These are phyloP conservation scores for Lacanobia wlatinum DNA, from an alignment of 2,888 invertebrate genomes.

Conservation along the genomic window DNA sequence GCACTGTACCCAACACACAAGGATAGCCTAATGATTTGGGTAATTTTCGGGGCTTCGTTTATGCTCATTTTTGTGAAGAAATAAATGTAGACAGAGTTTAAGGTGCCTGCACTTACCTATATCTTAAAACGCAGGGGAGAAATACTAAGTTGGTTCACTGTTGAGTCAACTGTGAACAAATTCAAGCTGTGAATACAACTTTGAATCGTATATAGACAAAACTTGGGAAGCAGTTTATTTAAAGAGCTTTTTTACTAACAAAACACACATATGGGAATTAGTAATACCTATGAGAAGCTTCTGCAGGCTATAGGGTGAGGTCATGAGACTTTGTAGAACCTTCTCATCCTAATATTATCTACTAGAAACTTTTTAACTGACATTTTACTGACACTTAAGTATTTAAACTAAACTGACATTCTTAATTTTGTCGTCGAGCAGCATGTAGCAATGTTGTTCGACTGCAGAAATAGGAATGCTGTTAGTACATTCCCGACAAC, in stretches of 20 bases:
- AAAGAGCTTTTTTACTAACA: background rate
- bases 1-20: too few species aligned
- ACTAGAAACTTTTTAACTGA: background rate
- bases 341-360: background rate
- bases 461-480: background rate
- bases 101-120: too few species aligned
- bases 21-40: too few species aligned
- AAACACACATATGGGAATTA: too few species aligned
- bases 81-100: too few species aligned
- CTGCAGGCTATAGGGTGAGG: background rate
- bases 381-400: background rate
- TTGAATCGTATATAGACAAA: background rate
- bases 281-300: background rate
- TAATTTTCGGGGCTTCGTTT: too few species aligned
- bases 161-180: slow-evolving; percentile 1
- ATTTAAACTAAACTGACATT: background rate
- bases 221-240: background rate
- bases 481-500: background rate
- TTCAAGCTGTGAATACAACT: slow-evolving; percentile 11
- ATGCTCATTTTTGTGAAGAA: too few species aligned
- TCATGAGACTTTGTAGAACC: background rate
- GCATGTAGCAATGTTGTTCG: slow-evolving; percentile 16
- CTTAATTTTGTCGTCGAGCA: background rate
- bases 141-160: background rate
- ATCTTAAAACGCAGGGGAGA: background rate